A percentile compares a stretch with the other conserved stretches of the same genome.
These are phyloP conservation scores for Zhuqinia jingwanae DNA, from an alignment of 2,888 invertebrate species.

Conservation along the genomic window DNA sequence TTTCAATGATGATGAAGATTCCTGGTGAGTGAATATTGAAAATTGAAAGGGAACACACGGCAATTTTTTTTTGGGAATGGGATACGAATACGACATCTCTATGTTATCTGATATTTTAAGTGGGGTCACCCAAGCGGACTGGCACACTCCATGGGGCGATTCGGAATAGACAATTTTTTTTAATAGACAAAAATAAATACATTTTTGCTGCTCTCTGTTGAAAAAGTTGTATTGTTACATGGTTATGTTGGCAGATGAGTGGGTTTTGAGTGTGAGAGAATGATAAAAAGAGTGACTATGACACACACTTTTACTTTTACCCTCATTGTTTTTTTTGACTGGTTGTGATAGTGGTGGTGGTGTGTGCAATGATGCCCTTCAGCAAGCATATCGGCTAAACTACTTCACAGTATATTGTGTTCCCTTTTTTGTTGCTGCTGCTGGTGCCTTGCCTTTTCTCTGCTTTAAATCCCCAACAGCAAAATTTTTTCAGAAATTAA, in stretches of 20 bases:
- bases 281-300: neutral
- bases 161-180: neutral
- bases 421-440: neutral
- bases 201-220: neutral
- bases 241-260: neutral
- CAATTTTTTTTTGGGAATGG: neutral
- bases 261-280: neutral
- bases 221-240: neutral
- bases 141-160: constrained; percentile 26
- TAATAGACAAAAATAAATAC: neutral
- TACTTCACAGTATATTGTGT: no score
- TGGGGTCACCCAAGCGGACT: constrained; percentile 43
- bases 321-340: neutral
- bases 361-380: neutral
- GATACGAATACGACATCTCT: neutral
- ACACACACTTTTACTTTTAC: neutral
- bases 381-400: neutral
- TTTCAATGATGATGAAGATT: neutral
- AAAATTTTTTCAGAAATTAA: no score
- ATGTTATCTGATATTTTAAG: constrained; percentile 55
- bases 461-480: no score
- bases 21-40: neutral
- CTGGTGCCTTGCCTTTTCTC: neutral
- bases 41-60: neutral
- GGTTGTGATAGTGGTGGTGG: neutral